A percentile compares a stretch with the other conserved stretches of the same genome.
Evolutionary conservation across 2,113 vertebrate species (phyloP).

Genomic region (Malurus cyaneus): DNA sequence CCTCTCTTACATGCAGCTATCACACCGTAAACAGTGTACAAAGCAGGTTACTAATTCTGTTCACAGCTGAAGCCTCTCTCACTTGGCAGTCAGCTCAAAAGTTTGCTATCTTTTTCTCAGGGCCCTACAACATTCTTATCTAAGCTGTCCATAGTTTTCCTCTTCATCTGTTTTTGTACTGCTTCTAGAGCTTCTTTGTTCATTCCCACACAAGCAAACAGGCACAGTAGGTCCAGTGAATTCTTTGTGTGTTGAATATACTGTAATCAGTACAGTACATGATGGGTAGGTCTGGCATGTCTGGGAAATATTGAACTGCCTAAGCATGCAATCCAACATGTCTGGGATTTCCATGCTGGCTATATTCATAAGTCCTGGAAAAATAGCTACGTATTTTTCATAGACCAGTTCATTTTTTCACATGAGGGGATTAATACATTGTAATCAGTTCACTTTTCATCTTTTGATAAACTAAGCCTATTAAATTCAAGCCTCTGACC

Average conservation of each 20-base stretch:
- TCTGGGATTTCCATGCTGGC: constrained; percentile 58
- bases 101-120: constrained; percentile 57
- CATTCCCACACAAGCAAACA: constrained; percentile 50
- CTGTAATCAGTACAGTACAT: constrained; percentile 46
- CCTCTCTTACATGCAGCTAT: background rate
- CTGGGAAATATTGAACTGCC: constrained; percentile 56
- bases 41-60: background rate
- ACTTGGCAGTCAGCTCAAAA: constrained; percentile 24
- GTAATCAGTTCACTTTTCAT: constrained; percentile 39
- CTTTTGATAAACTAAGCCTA: constrained; percentile 33
- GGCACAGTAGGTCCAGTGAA: constrained; percentile 58
- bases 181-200: constrained; percentile 61
- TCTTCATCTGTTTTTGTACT: constrained; percentile 60
- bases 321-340: constrained; percentile 50
- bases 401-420: constrained; percentile 37
- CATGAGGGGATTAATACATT: constrained; percentile 15
- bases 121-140: constrained; percentile 51
- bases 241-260: constrained; percentile 66
- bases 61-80: constrained; percentile 4
- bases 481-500: constrained; percentile 20
- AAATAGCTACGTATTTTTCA: constrained; percentile 41
- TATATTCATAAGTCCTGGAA: constrained; percentile 45
- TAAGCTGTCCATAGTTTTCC: constrained; percentile 41
- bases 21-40: background rate
- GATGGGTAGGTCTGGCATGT: constrained; percentile 43